Conservation (phyloP, 2,797 vertebrate genomes). For the Chlorospingus flavigularis region DNA sequence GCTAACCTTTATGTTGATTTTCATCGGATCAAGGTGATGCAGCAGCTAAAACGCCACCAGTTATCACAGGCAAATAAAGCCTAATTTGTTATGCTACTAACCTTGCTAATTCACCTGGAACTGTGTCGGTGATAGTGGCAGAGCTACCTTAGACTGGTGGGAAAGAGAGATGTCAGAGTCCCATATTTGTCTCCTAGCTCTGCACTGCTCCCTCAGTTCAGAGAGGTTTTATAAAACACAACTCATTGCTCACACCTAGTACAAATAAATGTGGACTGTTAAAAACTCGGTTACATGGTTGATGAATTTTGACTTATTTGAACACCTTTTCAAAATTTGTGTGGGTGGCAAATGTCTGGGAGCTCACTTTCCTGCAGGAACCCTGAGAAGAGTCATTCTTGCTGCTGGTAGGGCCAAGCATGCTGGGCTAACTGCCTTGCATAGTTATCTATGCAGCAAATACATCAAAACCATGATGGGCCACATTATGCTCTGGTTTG, state of each 20-base stretch:
- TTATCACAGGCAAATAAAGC: background rate
- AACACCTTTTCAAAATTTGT: background rate
- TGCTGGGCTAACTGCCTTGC: background rate
- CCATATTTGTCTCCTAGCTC: background rate
- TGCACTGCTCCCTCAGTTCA: background rate
- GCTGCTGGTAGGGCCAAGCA: background rate
- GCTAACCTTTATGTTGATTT: background rate
- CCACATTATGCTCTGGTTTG: background rate
- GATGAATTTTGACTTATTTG: background rate
- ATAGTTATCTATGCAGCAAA: background rate
- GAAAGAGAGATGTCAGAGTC: background rate
- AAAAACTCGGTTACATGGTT: background rate
- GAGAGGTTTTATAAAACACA: background rate
- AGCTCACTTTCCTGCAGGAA: background rate
- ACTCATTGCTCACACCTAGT: background rate
- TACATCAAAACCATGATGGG: background rate
- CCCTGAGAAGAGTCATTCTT: background rate
- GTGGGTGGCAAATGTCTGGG: background rate
- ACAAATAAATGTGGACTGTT: fast-evolving
- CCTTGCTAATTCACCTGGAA: background rate
- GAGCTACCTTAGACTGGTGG: background rate
- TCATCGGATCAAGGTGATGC: fast-evolving
- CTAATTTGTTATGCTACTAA: background rate
- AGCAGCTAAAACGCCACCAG: background rate
- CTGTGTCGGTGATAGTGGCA: background rate